phyloP scores from a whole-genome alignment of 2,888 invertebrate species.

The Neoascia interrupta region DNA sequence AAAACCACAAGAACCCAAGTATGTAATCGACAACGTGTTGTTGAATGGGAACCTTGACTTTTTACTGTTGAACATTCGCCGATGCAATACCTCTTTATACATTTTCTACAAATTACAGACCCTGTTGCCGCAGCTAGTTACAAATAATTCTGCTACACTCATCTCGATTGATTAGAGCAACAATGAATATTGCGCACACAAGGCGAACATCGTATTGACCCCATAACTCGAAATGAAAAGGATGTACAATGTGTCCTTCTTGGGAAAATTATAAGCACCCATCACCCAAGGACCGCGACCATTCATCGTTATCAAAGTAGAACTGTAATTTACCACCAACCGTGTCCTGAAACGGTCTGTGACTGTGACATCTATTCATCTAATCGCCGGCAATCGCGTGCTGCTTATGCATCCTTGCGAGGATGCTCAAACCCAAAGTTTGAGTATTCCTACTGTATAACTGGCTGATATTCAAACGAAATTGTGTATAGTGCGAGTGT shows the following conservation, averaged over 20 bases:
- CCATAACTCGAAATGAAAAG: constrained; percentile 35
- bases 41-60: not conserved
- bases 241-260: constrained; percentile 9
- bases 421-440: constrained; percentile 8
- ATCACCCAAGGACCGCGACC: constrained; percentile 2
- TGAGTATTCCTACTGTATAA: constrained; percentile 1
- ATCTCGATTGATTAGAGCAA: constrained; percentile 38
- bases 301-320: constrained; percentile 45
- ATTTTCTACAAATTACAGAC: no score
- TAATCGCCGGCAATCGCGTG: not conserved
- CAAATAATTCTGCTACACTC: constrained; percentile 7
- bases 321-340: constrained; percentile 66
- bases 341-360: constrained; percentile 19
- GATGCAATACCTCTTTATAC: no score
- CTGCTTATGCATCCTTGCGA: constrained; percentile 22
- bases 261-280: constrained; percentile 37
- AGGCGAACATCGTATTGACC: constrained; percentile 21
- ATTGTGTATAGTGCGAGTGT: constrained; percentile 14
- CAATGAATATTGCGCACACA: constrained; percentile 14
- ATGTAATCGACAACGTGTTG: not conserved
- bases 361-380: constrained; percentile 46
- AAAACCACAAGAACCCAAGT: not conserved
- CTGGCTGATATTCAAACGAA: constrained; percentile 13
- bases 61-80: not conserved
- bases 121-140: no score